Percentiles rank a stretch among this genome's conserved stretches.
These are phyloP conservation scores for Procavia capensis DNA, from an alignment of 2,113 vertebrate species.

Conservation along the genomic window DNA sequence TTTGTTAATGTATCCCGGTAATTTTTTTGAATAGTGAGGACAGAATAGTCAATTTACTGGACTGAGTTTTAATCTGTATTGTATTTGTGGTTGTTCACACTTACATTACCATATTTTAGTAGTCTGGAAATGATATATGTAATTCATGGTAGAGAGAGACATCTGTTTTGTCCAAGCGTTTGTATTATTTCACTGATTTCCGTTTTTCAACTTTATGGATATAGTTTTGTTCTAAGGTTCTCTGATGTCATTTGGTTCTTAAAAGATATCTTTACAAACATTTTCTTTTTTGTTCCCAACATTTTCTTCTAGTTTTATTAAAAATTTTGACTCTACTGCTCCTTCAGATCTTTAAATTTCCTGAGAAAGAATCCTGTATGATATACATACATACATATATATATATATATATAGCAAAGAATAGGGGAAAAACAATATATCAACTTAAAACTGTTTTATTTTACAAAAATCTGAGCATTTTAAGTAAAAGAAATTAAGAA, in stretches of 20 bases:
- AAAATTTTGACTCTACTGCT: background rate
- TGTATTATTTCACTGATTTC: background rate
- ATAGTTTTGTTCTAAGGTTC: background rate
- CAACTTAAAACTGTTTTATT: background rate
- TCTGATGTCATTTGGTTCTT: background rate
- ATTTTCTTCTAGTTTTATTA: background rate
- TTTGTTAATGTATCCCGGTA: background rate
- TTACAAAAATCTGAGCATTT: conserved; percentile 32
- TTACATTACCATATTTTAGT: background rate
- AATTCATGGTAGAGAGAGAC: background rate
- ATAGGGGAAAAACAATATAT: background rate
- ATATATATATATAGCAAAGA: conserved; percentile 23
- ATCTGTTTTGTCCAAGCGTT: background rate
- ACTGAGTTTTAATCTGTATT: background rate
- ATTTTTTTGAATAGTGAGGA: conserved; percentile 39
- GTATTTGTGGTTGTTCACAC: background rate
- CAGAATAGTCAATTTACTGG: background rate
- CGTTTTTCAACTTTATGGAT: background rate
- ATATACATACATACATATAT: too few species aligned
- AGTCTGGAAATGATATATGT: conserved; percentile 26
- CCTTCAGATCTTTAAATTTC: background rate
- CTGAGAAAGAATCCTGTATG: background rate
- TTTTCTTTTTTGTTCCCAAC: background rate
- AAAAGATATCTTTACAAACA: background rate
- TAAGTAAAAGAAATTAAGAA: conserved; percentile 39